Percentiles rank a stretch among this genome's conserved stretches.
Evolutionary conservation across 2,797 vertebrate genomes (phyloP).

Genomic region (Fistularia commersonii): DNA sequence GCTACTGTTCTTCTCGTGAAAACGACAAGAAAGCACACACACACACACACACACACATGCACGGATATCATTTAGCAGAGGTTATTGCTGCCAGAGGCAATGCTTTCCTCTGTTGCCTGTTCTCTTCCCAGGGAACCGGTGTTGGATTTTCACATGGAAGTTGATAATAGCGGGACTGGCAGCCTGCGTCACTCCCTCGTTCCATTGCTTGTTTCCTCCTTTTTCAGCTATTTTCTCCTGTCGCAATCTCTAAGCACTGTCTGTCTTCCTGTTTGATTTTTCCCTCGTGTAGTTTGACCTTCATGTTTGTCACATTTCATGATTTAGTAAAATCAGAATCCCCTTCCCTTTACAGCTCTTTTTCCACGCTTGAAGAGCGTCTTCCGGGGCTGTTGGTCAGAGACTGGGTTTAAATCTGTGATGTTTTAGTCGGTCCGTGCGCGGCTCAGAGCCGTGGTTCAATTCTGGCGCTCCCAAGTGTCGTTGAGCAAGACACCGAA

Average conservation of each 20-base stretch:
- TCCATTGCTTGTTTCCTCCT: constrained; percentile 51
- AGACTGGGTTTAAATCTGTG: no score
- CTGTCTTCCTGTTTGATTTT: constrained; percentile 45
- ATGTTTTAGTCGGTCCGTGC: no score
- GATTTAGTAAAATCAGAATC: constrained; percentile 11
- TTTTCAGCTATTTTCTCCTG: constrained; percentile 12
- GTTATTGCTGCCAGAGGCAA: constrained; percentile 40
- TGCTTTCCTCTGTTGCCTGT: constrained; percentile 31
- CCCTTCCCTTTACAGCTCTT: constrained; percentile 7
- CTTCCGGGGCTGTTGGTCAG: no score
- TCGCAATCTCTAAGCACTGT: constrained; percentile 23
- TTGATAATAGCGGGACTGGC: constrained; percentile 19
- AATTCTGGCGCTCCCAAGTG: no score
- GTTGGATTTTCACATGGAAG: constrained; percentile 19
- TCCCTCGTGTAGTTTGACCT: constrained; percentile 33
- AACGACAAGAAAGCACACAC: constrained; percentile 16
- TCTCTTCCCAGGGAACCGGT: constrained; percentile 34
- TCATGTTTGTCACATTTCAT: constrained; percentile 17
- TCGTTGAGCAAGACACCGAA: no score
- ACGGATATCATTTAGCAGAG: constrained; percentile 30
- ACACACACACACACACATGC: constrained; percentile 3
- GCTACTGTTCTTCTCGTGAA: constrained; percentile 19
- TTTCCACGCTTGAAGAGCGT: not conserved
- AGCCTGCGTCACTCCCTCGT: constrained; percentile 34
- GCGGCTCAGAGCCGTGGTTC: no score